phyloP scores from a whole-genome alignment of 1,140 invertebrate genomes.

The Steinernema khuongi region DNA sequence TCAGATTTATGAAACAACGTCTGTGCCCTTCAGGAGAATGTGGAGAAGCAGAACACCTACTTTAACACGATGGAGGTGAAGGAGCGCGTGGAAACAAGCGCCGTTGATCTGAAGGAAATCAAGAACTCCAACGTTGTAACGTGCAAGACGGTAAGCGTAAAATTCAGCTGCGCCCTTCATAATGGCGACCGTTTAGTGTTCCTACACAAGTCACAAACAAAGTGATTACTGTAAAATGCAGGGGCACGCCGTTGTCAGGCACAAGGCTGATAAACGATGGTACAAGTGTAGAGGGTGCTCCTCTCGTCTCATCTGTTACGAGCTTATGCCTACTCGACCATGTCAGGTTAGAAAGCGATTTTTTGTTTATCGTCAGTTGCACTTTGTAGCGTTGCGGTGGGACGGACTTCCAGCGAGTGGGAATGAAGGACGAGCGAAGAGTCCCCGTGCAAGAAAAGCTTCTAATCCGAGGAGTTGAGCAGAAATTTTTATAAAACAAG shows the following conservation, averaged over 20 bases:
- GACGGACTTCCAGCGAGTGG: not conserved
- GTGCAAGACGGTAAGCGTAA: not conserved
- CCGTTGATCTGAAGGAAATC: not conserved
- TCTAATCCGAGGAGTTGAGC: not conserved
- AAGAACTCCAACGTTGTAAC: not conserved
- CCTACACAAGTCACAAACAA: not conserved
- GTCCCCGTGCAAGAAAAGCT: not conserved
- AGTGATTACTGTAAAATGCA: not conserved
- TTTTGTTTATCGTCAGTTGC: not conserved
- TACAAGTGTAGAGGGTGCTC: not conserved
- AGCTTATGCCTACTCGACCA: not conserved
- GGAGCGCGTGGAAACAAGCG: not conserved
- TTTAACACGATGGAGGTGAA: not conserved
- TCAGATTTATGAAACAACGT: not conserved
- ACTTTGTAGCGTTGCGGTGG: not conserved
- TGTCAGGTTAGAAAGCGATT: not conserved
- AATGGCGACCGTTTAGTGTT: not conserved
- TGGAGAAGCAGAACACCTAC: not conserved
- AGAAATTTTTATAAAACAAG: too few species aligned
- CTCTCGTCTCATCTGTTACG: not conserved
- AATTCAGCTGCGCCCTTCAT: not conserved
- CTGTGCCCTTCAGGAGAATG: not conserved
- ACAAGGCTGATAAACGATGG: constrained; percentile 5
- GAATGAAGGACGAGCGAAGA: constrained; percentile 2
- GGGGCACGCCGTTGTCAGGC: not conserved